Percentiles rank a stretch among this genome's conserved stretches.
Conservation (phyloP, 1,140 invertebrate species). For the Aphaenogaster floridana region DNA sequence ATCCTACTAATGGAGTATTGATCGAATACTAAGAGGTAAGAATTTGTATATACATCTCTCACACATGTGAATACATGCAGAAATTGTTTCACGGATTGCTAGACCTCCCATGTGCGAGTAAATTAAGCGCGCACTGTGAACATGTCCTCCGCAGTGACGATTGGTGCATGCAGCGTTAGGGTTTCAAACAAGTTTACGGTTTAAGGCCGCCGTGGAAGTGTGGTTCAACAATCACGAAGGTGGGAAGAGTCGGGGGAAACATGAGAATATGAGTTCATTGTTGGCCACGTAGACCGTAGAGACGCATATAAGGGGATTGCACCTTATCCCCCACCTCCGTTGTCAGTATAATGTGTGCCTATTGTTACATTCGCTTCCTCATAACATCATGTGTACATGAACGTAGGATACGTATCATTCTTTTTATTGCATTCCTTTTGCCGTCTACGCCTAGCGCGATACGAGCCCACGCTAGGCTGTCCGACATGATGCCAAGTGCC, state of each 20-base stretch:
- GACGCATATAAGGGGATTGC: conserved; percentile 68
- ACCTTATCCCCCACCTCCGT: conserved; percentile 63
- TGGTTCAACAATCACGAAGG: conserved; percentile 72
- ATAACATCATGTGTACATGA: conserved; percentile 67
- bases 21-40: conserved; percentile 14
- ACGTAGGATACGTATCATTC: conserved; percentile 65
- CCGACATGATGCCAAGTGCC: conserved; percentile 16
- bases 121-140: conserved; percentile 54
- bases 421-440: conserved; percentile 66
- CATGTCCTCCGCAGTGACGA: conserved; percentile 49
- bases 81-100: conserved; percentile 55
- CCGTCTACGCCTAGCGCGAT: conserved; percentile 21
- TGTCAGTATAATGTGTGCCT: conserved; percentile 69
- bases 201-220: conserved; percentile 51
- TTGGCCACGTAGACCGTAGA: conserved; percentile 55
- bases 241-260: conserved; percentile 69
- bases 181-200: conserved; percentile 56
- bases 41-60: conserved; percentile 25
- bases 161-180: conserved; percentile 42
- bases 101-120: conserved; percentile 35
- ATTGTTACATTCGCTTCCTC: conserved; percentile 74
- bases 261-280: conserved; percentile 77
- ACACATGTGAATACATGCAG: conserved; percentile 20
- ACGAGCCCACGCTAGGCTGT: conserved; percentile 37
- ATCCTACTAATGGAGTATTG: background rate